phyloP scores from a whole-genome alignment of 2,888 invertebrate species.

The Pachliopta kotzebuea region DNA sequence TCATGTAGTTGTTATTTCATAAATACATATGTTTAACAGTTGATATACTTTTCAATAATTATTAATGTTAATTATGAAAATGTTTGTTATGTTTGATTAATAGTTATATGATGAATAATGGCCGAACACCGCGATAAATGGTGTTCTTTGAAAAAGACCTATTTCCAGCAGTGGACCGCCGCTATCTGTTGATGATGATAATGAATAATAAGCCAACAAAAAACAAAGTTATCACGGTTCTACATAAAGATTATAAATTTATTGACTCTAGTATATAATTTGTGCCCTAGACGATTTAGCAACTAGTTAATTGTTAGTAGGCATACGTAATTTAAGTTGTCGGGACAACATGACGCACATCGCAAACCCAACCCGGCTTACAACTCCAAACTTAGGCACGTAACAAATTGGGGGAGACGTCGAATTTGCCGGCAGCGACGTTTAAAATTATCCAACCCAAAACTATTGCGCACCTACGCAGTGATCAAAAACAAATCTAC shows the following conservation, averaged over 20 bases:
- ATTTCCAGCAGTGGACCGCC: too few relatives aligned
- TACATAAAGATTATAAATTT: background rate
- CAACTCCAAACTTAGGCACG: slow-evolving; percentile 58
- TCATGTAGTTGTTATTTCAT: too few relatives aligned
- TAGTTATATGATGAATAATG: too few relatives aligned
- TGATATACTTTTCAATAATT: too few relatives aligned
- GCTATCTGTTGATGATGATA: too few relatives aligned
- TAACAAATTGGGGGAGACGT: slow-evolving; percentile 66
- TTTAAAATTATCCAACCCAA: slow-evolving; percentile 45
- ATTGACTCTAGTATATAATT: slow-evolving; percentile 6
- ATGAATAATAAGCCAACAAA: background rate
- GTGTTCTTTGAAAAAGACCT: too few relatives aligned
- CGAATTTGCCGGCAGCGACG: slow-evolving; percentile 43
- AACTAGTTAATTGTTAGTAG: slow-evolving; percentile 46
- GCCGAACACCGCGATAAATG: too few relatives aligned
- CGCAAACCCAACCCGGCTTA: slow-evolving; percentile 45
- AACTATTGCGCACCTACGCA: slow-evolving; percentile 46
- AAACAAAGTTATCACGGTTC: background rate
- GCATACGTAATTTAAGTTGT: slow-evolving; percentile 70
- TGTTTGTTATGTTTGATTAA: background rate
- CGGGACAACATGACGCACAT: slow-evolving; percentile 67
- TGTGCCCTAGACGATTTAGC: slow-evolving; percentile 6
- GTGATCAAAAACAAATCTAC: slow-evolving; percentile 36
- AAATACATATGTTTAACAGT: too few relatives aligned
- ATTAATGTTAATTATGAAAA: too few relatives aligned